A percentile compares a stretch with the other conserved stretches of the same genome.
Evolutionary conservation across 2,797 vertebrate genomes (phyloP).

Genomic region (Lutjanus campechanus): DNA sequence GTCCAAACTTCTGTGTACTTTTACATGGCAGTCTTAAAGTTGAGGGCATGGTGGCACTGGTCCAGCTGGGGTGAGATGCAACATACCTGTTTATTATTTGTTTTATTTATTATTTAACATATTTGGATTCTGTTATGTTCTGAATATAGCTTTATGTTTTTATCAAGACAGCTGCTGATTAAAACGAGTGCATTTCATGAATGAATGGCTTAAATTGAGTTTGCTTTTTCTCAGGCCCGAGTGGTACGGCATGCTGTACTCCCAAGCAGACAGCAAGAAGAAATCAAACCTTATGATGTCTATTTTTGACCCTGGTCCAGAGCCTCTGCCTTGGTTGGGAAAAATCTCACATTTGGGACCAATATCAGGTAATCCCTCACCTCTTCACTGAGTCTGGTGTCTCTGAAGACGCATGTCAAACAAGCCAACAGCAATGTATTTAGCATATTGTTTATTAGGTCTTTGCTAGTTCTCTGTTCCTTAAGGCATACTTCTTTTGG

Average conservation of each 20-base stretch:
- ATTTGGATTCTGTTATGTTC: neutral
- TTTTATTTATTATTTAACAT: neutral
- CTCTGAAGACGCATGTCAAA: conserved; percentile 1
- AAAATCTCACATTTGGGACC: conserved; percentile 96
- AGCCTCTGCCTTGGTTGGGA: conserved; percentile 96
- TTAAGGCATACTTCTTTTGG: neutral
- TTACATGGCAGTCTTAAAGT: conserved; percentile 98
- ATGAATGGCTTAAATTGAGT: neutral
- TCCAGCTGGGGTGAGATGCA: conserved; percentile 92
- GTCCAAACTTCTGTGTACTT: conserved; percentile 98
- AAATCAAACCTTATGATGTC: conserved; percentile 99
- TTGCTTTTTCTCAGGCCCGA: conserved; percentile 85
- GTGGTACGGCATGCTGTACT: conserved; percentile 99
- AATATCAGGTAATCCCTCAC: conserved; percentile 91
- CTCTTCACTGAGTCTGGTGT: neutral
- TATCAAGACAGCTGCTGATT: neutral
- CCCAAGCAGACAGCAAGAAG: conserved; percentile 99
- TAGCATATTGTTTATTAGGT: neutral
- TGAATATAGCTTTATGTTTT: neutral
- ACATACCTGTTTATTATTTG: neutral
- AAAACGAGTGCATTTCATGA: neutral
- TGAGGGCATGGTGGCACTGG: conserved; percentile 98
- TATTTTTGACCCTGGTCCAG: conserved; percentile 93
- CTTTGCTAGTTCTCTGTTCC: neutral
- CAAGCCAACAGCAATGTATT: neutral